Percentiles rank a stretch among this genome's conserved stretches.
Conservation (phyloP, 2,797 vertebrate species). For the Sebastes matsubarae region DNA sequence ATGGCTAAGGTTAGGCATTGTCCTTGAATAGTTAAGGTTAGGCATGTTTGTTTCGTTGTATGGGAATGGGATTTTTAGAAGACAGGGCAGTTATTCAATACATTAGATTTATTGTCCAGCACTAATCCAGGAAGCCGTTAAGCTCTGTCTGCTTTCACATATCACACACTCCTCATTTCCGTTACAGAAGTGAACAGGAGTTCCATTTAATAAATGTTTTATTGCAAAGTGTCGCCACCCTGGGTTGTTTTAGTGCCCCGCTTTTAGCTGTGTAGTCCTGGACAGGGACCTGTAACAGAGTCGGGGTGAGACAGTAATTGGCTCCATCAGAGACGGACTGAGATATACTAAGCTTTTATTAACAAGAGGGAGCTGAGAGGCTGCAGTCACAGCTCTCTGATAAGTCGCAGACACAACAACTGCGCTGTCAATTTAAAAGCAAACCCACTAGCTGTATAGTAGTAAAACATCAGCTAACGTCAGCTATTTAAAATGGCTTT, state of each 20-base stretch:
- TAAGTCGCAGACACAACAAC: neutral
- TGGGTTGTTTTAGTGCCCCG: neutral
- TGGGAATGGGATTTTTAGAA: no score
- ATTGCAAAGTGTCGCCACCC: neutral
- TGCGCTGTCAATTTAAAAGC: neutral
- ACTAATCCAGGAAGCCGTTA: neutral
- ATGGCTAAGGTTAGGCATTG: no score
- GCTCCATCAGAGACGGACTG: slow-evolving; percentile 27
- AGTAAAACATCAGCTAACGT: neutral
- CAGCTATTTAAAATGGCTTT: neutral
- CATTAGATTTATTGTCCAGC: neutral
- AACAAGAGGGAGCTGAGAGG: slow-evolving; percentile 3
- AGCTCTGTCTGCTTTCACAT: neutral
- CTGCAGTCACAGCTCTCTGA: neutral
- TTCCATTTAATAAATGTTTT: neutral
- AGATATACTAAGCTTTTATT: slow-evolving; percentile 31
- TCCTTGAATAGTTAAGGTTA: no score
- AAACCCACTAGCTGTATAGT: neutral
- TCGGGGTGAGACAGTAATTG: slow-evolving; percentile 32
- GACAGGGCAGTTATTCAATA: no score
- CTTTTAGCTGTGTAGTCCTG: slow-evolving; percentile 7
- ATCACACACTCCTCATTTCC: neutral
- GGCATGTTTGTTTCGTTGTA: no score
- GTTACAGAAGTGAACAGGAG: neutral
- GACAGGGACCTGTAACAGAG: slow-evolving; percentile 20